Evolutionary conservation across 2,888 invertebrate genomes (phyloP), one percentile per base, ranked within the genome.

Genomic region (Lycocerus yunnanus): DNA sequence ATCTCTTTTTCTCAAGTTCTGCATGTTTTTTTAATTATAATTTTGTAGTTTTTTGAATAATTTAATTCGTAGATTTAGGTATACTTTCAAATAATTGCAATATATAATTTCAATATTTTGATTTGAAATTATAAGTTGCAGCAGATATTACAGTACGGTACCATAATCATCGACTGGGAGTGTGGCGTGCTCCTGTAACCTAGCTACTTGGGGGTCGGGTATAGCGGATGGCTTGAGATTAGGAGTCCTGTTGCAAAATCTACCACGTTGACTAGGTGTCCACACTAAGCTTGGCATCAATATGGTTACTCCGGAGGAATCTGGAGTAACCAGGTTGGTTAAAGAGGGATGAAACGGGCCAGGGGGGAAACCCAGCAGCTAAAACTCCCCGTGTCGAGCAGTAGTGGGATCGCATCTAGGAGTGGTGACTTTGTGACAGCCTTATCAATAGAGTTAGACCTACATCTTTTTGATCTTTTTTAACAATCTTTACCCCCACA

Each of bases 291-390:
- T 92, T 89, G 94, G 94, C 95, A 94, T 97, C 95, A 94, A 97
- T 95, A 96, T 97, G 97, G 96, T 90, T 89, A 89, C 89, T 91
- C 91, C 88, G 91, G 93, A 93, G 96, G 95, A 97, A 92, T 93
- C 91, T 87, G 85, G 89, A 90, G 89, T 80, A 88, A 89, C 93
- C 95, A 95, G 95, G 97, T 97, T 94, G 91, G 91, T 92, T 94
- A 96, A 97, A 93, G 97, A 96, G 95, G 93, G 95, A 94, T 94
- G 97, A 90, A 97, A 91, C 94, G 97, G 97, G 96, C 95, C 95
- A 97, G 97, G 95, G 95, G 95, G 27, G 97, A 94, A 95, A 97
- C 95, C 93, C 94, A 97, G 97, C 97, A 97, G 96, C 96, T 96
- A 97, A 97, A 96, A 97, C 96, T 95, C 94, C 93, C 96, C 96